Conservation (phyloP, 2,888 invertebrate genomes). For the Cataglyphis albicans region DNA sequence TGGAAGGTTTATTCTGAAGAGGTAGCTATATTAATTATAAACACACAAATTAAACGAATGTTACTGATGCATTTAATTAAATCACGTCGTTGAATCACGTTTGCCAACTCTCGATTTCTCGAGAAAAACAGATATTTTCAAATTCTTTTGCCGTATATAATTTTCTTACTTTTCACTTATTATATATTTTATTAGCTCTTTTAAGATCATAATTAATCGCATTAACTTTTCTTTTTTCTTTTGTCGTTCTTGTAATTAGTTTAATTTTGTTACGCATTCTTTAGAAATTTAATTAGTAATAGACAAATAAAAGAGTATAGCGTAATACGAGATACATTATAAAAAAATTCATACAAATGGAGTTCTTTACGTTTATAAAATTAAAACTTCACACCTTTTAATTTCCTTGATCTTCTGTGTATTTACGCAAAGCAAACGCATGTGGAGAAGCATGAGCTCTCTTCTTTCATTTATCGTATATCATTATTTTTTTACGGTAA, state of each 20-base stretch:
- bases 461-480: not conserved
- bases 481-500: not conserved
- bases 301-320: not conserved
- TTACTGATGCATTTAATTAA: not conserved
- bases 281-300: not conserved
- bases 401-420: constrained; percentile 26
- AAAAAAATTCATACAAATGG: constrained; percentile 29
- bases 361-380: not conserved
- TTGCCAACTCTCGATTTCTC: not conserved
- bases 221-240: not conserved
- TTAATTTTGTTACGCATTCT: not conserved
- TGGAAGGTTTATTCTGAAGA: too few relatives aligned
- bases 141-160: not conserved
- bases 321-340: not conserved
- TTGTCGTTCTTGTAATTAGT: not conserved
- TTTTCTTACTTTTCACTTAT: not conserved
- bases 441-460: not conserved
- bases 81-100: not conserved
- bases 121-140: not conserved
- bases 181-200: not conserved
- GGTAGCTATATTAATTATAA: too few relatives aligned
- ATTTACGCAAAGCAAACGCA: constrained; percentile 19
- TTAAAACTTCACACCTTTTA: constrained; percentile 8
- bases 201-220: not conserved
- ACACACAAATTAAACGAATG: not conserved